A percentile compares a stretch with the other conserved stretches of the same genome.
Evolutionary conservation across 1,140 invertebrate species (phyloP).

Genomic region (Pristionchus pacificus): DNA sequence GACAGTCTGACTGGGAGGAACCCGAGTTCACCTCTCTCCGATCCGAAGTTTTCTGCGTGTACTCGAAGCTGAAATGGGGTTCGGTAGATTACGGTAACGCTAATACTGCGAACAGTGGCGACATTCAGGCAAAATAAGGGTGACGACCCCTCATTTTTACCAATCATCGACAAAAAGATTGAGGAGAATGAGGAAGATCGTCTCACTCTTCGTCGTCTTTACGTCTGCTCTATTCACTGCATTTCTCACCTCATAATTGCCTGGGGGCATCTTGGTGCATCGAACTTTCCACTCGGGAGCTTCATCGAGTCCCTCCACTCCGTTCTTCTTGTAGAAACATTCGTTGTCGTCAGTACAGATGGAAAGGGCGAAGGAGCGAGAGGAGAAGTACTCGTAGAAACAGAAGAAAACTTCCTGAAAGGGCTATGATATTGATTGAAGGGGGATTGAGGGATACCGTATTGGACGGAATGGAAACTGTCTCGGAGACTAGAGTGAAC

Average conservation of each 20-base stretch:
- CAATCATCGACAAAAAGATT: no score
- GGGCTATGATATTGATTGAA: neutral
- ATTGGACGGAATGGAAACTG: constrained; percentile 14
- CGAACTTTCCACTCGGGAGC: constrained; percentile 26
- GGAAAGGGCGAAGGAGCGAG: constrained; percentile 25
- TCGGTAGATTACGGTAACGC: neutral
- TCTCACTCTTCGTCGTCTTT: no score
- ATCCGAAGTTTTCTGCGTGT: constrained; percentile 33
- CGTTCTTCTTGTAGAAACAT: constrained; percentile 36
- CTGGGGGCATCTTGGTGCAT: constrained; percentile 30
- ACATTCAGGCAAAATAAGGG: no score
- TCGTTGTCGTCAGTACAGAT: constrained; percentile 34
- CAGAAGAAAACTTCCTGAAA: constrained; percentile 34
- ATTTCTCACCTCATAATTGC: constrained; percentile 28
- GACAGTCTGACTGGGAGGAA: constrained; percentile 33
- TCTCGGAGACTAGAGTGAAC: constrained; percentile 26
- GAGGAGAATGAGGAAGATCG: no score
- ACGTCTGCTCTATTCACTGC: neutral
- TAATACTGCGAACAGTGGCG: no score
- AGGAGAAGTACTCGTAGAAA: constrained; percentile 36
- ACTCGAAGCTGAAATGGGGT: constrained; percentile 21
- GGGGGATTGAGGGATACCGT: neutral
- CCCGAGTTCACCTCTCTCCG: constrained; percentile 35
- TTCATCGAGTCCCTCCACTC: constrained; percentile 11
- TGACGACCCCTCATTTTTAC: no score